These are phyloP conservation scores for Brevimyrus niger DNA, from an alignment of 2,113 vertebrate species.

Conservation along the genomic window DNA sequence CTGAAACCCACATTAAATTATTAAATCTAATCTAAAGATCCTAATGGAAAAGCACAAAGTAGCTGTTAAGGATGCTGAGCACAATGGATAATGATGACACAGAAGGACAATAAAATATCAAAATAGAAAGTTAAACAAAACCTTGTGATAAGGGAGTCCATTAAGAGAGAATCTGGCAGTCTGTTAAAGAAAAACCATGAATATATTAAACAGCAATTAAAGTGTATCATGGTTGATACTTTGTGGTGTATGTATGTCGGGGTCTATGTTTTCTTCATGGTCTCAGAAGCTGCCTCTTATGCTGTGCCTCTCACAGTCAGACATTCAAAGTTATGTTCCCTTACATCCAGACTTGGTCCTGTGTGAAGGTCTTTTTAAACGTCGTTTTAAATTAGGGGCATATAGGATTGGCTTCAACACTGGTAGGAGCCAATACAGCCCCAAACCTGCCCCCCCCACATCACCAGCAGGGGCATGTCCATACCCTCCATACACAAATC, in stretches of 20 bases:
- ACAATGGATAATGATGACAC: background rate
- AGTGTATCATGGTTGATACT: background rate
- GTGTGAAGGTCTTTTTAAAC: background rate
- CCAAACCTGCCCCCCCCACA: background rate
- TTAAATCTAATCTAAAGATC: background rate
- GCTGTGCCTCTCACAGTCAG: conserved; percentile 20
- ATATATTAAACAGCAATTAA: background rate
- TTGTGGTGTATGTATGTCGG: background rate
- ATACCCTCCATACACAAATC: background rate
- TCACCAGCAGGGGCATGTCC: background rate
- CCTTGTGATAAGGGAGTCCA: background rate
- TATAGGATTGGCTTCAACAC: background rate
- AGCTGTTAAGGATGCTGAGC: background rate
- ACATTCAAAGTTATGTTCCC: background rate
- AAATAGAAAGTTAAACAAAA: background rate
- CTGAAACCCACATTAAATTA: background rate
- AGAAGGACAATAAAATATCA: background rate
- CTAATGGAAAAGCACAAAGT: background rate
- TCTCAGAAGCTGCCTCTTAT: conserved; percentile 28
- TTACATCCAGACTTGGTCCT: background rate
- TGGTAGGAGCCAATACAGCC: background rate
- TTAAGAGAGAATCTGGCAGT: background rate
- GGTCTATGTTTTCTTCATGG: conserved; percentile 26
- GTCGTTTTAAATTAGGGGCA: background rate
- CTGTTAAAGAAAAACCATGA: background rate